Percentiles rank a stretch among this genome's conserved stretches.
These are phyloP conservation scores for Tupaia chinensis DNA, from an alignment of 2,113 vertebrate genomes.

Conservation along the genomic window DNA sequence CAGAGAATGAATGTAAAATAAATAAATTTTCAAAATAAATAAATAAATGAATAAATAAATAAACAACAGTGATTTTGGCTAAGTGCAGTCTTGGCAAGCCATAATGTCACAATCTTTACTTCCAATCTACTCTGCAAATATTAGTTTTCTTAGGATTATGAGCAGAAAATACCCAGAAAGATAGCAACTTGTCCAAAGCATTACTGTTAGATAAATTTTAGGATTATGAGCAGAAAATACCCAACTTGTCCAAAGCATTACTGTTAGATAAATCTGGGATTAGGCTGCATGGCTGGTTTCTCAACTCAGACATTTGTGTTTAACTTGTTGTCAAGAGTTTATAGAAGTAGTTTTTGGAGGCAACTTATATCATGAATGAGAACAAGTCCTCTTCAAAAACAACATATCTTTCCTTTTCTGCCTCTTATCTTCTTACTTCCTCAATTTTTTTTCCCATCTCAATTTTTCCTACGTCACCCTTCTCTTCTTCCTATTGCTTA, in stretches of 20 bases:
- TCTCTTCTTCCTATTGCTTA: background rate
- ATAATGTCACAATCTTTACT: background rate
- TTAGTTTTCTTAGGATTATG: background rate
- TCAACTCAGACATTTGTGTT: background rate
- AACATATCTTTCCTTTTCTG: background rate
- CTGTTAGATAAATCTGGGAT: background rate
- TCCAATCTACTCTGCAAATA: conserved; percentile 1
- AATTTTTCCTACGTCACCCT: background rate
- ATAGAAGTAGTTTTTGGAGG: background rate
- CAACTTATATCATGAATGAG: background rate
- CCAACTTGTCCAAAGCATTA: background rate
- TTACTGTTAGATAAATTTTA: background rate
- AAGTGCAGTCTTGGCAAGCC: background rate
- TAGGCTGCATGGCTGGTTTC: background rate
- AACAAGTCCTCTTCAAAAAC: background rate
- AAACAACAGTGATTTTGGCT: background rate
- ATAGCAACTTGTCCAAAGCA: background rate
- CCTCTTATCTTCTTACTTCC: background rate
- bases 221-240: background rate
- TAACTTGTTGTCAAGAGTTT: background rate
- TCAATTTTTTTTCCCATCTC: background rate
- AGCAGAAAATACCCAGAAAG: conserved; percentile 6
- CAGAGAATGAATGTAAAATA: too few relatives aligned
- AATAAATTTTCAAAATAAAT: too few relatives aligned
- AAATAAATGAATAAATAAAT: too few relatives aligned